These are phyloP conservation scores for Cephus runcator DNA, from an alignment of 2,888 invertebrate species.

Conservation along the genomic window DNA sequence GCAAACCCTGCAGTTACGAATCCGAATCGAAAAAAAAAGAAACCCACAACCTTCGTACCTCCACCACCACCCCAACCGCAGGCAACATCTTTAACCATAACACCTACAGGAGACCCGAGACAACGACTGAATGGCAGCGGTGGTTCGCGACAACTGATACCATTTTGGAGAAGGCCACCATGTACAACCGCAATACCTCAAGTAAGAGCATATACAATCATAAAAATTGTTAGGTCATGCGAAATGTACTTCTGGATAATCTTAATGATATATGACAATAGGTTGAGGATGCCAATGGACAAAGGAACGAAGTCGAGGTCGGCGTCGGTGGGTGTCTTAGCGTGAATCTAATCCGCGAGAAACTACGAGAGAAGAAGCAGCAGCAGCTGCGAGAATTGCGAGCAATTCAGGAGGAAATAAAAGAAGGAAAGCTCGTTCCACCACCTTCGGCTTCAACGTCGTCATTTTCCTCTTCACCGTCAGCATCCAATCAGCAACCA, in stretches of 20 bases:
- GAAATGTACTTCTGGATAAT: neutral
- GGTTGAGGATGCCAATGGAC: constrained; percentile 75
- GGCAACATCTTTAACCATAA: constrained; percentile 61
- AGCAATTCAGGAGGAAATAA: constrained; percentile 87
- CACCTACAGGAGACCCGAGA: constrained; percentile 47
- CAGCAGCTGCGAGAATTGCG: constrained; percentile 86
- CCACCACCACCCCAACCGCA: constrained; percentile 70
- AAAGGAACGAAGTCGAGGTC: constrained; percentile 75
- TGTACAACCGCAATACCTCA: constrained; percentile 66
- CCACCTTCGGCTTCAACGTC: constrained; percentile 70
- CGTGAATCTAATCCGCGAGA: constrained; percentile 76
- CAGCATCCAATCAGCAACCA: constrained; percentile 63
- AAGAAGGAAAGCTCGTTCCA: constrained; percentile 80
- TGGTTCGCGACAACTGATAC: constrained; percentile 66
- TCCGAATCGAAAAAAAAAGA: constrained; percentile 86
- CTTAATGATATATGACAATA: constrained; percentile 13
- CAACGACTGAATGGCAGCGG: constrained; percentile 51
- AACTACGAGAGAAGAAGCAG: constrained; percentile 87
- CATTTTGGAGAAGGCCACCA: constrained; percentile 81
- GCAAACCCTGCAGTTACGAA: constrained; percentile 76
- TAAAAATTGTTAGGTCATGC: neutral
- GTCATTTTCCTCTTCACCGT: constrained; percentile 52
- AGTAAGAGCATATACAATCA: constrained; percentile 38
- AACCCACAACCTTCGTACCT: constrained; percentile 89
- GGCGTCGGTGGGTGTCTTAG: constrained; percentile 77